Base-by-base conservation (phyloP, 2,113 vertebrate genomes). In the Paramormyrops kingsleyae region DNA sequence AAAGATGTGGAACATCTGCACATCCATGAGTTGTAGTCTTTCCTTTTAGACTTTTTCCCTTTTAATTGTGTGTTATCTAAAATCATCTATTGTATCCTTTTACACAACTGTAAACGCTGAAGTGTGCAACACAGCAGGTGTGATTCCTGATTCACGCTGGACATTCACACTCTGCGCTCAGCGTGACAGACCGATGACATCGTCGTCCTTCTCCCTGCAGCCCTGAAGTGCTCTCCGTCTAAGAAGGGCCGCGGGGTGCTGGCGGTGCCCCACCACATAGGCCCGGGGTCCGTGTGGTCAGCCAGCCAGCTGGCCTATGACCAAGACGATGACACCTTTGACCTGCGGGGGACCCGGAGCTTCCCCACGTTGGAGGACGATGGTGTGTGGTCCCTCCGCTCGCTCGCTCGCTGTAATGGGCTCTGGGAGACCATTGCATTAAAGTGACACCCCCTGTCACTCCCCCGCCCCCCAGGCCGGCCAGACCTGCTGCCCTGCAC, bases 191-290 rank as follows among this genome's bases (percentile, higher is more conserved):
- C 19, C 24, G 2, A 13, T 39, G 47, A 0, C n/a, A 27, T 62
- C 0, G 4, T n/a, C 12, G 8, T n/a, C 24, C 17, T 31, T 44
- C 15, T 53, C 49, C 39, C 70, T 89, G 17, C 94, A 99, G 99
- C 98, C 19, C 91, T 99, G 91, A 97, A 98, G 92, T 98, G 97
- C 0, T 99, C 99, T 21, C 99, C 99, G 0, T 99, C 98, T 0
- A 99, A 99, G 94, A 98, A 97, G 92, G 97, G 98, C 17, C 95
- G 98, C 0, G 95, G 95, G n/a, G 94, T 96, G 90, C 94, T 98
- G 89, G 93, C 96, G 13, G 94, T 96, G 0, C 94, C 96, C 91
- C 98, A 97, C 91, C 95, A 94, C 0, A 90, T 91, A 0, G 97
- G 96, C 6, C 97, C 96, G 0, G 96, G 95, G 0, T 95, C 97